Conservation (phyloP, 2,113 vertebrate genomes). For the Bubo bubo region DNA sequence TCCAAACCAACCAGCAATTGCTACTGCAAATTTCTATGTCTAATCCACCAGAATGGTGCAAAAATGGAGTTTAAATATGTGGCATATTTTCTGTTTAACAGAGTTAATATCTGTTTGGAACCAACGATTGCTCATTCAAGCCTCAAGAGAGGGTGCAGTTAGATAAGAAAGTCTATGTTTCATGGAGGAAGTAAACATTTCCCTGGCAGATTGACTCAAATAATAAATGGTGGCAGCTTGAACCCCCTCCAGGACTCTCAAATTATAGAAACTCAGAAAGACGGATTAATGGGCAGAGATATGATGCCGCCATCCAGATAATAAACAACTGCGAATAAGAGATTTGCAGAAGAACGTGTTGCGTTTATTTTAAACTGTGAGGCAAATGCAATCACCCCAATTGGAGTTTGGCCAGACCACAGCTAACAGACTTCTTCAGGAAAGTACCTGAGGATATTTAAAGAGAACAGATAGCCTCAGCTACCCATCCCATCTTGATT, state of each 20-base stretch:
- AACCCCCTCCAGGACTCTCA: background rate
- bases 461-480: background rate
- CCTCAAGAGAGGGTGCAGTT: background rate
- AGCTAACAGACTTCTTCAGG: background rate
- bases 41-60: background rate
- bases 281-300: conserved; percentile 8
- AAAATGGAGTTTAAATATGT: background rate
- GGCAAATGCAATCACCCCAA: background rate
- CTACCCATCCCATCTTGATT: background rate
- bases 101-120: background rate
- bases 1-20: background rate
- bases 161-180: background rate
- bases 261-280: background rate
- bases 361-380: background rate
- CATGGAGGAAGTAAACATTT: background rate
- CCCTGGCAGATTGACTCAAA: conserved; percentile 12
- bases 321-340: background rate
- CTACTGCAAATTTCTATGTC: background rate
- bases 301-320: background rate
- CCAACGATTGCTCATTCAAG: background rate
- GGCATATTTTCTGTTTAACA: background rate
- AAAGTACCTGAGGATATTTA: background rate
- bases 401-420: background rate
- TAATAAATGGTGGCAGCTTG: conserved; percentile 36
- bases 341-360: background rate